A percentile compares a stretch with the other conserved stretches of the same genome.
Evolutionary conservation across 2,888 invertebrate genomes (phyloP).

Genomic region (Drosophila borborema): DNA sequence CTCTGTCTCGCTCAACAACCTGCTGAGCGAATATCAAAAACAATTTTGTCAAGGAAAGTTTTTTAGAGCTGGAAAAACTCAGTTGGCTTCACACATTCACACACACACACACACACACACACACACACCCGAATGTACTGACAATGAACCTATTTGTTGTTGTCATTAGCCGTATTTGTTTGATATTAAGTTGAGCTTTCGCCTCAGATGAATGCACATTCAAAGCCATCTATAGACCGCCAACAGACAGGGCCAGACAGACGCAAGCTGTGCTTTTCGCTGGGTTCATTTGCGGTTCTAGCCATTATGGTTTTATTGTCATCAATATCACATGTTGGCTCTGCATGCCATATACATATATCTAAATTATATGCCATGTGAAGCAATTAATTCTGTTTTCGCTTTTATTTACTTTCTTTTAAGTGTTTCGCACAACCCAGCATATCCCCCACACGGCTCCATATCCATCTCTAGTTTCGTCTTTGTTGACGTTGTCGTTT

Average conservation of each 20-base stretch:
- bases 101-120: not conserved
- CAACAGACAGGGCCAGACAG: constrained; percentile 23
- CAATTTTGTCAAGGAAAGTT: constrained; percentile 52
- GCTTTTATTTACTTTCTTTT: constrained; percentile 70
- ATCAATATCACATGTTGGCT: constrained; percentile 75
- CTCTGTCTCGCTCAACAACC: not conserved
- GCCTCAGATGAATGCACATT: constrained; percentile 49
- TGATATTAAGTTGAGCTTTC: constrained; percentile 77
- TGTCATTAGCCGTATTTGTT: constrained; percentile 78
- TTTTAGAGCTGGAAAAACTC: constrained; percentile 39
- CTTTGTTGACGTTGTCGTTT: constrained; percentile 44
- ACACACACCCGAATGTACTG: not conserved
- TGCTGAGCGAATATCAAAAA: not conserved
- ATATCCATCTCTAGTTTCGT: too few relatives aligned
- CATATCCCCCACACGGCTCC: too few relatives aligned
- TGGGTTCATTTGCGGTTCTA: constrained; percentile 45
- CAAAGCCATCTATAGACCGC: constrained; percentile 20
- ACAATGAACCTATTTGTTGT: constrained; percentile 67
- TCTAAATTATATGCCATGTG: constrained; percentile 57
- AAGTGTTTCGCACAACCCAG: constrained; percentile 59
- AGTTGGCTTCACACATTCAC: constrained; percentile 10
- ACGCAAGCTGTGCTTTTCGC: constrained; percentile 23
- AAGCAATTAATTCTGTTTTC: constrained; percentile 70
- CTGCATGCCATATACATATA: constrained; percentile 3
- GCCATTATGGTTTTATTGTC: constrained; percentile 79